Evolutionary conservation across 2,113 vertebrate genomes (phyloP).

Genomic region (Callospermophilus lateralis): DNA sequence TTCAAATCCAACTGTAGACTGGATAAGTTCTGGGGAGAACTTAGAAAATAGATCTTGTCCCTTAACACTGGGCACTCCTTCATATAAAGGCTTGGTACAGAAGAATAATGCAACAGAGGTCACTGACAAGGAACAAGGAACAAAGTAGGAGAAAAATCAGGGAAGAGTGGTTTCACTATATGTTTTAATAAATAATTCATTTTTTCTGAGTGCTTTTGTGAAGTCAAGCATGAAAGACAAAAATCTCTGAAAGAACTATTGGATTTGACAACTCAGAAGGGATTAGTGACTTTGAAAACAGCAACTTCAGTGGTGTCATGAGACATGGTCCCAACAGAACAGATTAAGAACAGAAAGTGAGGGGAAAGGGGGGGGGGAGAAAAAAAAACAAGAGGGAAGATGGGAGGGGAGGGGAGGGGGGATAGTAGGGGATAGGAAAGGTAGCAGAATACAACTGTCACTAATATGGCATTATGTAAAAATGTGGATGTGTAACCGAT

Average conservation of each 20-base stretch:
- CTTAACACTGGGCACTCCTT: neutral
- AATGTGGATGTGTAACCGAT: no score
- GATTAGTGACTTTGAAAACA: neutral
- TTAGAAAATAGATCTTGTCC: neutral
- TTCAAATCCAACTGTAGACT: neutral
- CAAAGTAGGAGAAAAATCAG: neutral
- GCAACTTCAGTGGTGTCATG: neutral
- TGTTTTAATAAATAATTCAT: neutral
- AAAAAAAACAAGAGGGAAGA: no score
- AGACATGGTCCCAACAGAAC: neutral
- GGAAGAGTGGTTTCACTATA: neutral
- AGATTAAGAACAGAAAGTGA: neutral
- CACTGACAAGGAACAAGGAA: neutral
- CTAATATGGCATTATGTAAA: no score
- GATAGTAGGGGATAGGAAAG: no score
- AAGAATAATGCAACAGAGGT: neutral
- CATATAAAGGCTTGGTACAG: neutral
- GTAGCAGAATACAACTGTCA: no score
- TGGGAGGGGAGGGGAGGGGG: no score
- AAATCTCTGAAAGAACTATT: neutral
- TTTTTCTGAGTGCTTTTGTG: neutral
- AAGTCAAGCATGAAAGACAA: neutral
- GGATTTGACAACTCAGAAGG: neutral
- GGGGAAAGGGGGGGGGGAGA: no score
- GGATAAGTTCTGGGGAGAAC: neutral